Percentiles rank a stretch among this genome's conserved stretches.
Evolutionary conservation across 2,888 invertebrate species (phyloP).

Genomic region (Diplolepis rosae): DNA sequence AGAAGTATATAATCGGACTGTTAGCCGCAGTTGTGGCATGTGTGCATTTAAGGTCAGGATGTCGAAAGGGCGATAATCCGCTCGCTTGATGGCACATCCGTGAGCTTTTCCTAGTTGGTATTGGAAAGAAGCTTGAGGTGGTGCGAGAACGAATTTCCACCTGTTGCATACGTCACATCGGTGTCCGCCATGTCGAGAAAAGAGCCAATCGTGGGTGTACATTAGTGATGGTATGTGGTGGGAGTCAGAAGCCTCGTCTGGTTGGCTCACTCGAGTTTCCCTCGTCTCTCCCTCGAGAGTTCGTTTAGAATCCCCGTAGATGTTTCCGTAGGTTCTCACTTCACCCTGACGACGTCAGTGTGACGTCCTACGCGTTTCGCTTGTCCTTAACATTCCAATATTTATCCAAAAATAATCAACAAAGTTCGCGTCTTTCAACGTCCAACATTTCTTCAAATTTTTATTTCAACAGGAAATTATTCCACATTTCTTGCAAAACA

Average conservation of each 20-base stretch:
- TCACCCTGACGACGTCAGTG: slow-evolving; percentile 53
- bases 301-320: slow-evolving; percentile 43
- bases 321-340: slow-evolving; percentile 56
- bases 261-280: slow-evolving; percentile 60
- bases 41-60: slow-evolving; percentile 46
- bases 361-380: slow-evolving; percentile 36
- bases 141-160: slow-evolving; percentile 58
- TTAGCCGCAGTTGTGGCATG: not conserved
- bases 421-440: slow-evolving; percentile 1
- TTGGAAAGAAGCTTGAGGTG: slow-evolving; percentile 37
- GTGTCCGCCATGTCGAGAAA: slow-evolving; percentile 67
- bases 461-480: not conserved
- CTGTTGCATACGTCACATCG: slow-evolving; percentile 65
- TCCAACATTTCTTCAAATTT: slow-evolving; percentile 3
- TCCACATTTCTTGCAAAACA: not conserved
- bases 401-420: not conserved
- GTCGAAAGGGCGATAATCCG: slow-evolving; percentile 55
- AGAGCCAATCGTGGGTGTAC: slow-evolving; percentile 63
- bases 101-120: slow-evolving; percentile 42
- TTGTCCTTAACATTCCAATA: not conserved
- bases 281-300: slow-evolving; percentile 60
- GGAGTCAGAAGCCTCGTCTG: slow-evolving; percentile 58
- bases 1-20: not conserved
- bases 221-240: slow-evolving; percentile 58
- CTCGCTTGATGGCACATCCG: slow-evolving; percentile 48